Conservation (phyloP, 2,888 invertebrate species). For the Xestia xanthographa region DNA sequence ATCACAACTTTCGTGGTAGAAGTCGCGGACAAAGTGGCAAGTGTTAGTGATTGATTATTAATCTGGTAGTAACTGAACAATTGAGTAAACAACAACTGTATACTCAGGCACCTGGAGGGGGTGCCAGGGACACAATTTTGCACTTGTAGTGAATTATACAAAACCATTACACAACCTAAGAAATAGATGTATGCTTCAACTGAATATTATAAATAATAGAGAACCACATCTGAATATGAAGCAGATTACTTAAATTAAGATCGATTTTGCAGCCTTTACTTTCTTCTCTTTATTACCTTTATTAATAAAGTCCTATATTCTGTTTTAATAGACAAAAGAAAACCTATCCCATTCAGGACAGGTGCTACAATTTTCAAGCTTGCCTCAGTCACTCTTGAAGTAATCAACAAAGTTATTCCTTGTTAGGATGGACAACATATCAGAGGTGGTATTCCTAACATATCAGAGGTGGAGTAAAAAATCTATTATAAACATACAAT, state of each 20-base stretch:
- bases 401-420: background rate
- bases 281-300: background rate
- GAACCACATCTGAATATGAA: background rate
- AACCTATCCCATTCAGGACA: background rate
- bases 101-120: background rate
- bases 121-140: background rate
- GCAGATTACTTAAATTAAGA: background rate
- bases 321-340: background rate
- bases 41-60: too few relatives aligned
- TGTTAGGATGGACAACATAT: background rate
- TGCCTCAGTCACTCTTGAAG: background rate
- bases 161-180: background rate
- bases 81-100: background rate
- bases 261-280: background rate
- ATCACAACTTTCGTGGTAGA: too few relatives aligned
- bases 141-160: background rate
- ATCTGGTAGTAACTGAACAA: background rate
- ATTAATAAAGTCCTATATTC: background rate
- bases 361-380: background rate
- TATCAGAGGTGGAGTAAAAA: background rate
- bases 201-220: background rate
- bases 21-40: too few relatives aligned
- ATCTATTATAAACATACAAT: background rate
- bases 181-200: background rate
- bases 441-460: background rate